Conservation (phyloP, 2,113 vertebrate species). For the Notiomystis cincta region DNA sequence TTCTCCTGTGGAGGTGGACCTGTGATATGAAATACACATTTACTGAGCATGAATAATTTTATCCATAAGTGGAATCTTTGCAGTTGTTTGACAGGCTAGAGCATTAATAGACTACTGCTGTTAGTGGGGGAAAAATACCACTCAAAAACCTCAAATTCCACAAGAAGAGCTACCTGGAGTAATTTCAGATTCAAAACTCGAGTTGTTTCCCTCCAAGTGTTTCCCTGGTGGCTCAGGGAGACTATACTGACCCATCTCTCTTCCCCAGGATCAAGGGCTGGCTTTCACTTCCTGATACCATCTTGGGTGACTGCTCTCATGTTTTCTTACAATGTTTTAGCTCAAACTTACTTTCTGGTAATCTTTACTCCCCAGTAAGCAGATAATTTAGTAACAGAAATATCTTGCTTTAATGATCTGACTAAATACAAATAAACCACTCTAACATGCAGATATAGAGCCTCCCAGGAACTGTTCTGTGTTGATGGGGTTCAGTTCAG, state of each 20-base stretch:
- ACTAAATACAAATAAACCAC: neutral
- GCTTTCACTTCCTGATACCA: accelerated
- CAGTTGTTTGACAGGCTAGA: neutral
- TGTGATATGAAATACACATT: neutral
- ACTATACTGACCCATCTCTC: neutral
- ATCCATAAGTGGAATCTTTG: neutral
- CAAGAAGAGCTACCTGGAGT: neutral
- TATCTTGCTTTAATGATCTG: neutral
- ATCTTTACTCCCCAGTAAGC: neutral
- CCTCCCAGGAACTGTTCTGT: neutral
- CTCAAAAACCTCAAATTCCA: neutral
- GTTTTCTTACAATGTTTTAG: neutral
- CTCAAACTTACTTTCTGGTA: neutral
- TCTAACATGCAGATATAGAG: neutral
- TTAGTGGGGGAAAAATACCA: neutral
- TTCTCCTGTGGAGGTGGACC: neutral
- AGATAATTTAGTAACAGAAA: neutral
- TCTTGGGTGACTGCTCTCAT: neutral
- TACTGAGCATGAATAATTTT: neutral
- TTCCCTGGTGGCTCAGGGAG: neutral
- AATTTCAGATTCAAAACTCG: neutral
- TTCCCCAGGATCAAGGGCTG: neutral
- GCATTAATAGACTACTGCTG: neutral
- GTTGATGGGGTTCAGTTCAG: neutral
- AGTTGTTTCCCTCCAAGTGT: neutral